Conservation (phyloP, 1,140 invertebrate species). For the Globodera rostochiensis region DNA sequence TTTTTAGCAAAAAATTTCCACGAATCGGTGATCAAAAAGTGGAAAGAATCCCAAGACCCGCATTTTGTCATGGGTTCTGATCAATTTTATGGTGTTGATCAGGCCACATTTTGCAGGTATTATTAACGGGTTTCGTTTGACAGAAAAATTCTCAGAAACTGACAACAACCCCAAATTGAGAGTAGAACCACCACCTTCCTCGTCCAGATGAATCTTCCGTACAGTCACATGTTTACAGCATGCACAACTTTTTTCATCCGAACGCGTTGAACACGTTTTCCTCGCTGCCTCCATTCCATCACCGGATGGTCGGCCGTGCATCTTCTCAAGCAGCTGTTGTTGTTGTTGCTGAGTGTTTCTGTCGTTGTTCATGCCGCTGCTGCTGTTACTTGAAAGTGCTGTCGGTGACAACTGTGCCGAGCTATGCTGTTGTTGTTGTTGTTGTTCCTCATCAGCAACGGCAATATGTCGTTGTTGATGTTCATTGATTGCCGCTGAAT, state of each 20-base stretch:
- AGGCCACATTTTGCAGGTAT: no score
- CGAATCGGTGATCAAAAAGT: no score
- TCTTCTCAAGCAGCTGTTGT: background rate
- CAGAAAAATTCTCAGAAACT: no score
- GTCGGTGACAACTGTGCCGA: background rate
- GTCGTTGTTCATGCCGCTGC: background rate
- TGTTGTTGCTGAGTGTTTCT: background rate
- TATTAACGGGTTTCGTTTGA: no score
- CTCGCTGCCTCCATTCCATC: background rate
- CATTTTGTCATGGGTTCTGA: no score
- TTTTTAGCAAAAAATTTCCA: no score
- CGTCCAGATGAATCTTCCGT: slow-evolving; percentile 54
- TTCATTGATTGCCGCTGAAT: background rate
- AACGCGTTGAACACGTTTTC: slow-evolving; percentile 40
- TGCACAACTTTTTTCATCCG: slow-evolving; percentile 48
- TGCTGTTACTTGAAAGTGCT: background rate
- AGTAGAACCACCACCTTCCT: slow-evolving; percentile 45
- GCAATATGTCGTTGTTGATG: background rate
- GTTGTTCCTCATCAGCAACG: background rate
- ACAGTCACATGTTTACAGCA: slow-evolving; percentile 60
- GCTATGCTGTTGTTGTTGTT: background rate
- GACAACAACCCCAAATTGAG: no score
- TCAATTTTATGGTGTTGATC: no score
- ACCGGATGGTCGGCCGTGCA: background rate
- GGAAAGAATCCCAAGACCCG: no score